Evolutionary conservation across 2,888 invertebrate genomes (phyloP).

Genomic region (Synergus japonicus): DNA sequence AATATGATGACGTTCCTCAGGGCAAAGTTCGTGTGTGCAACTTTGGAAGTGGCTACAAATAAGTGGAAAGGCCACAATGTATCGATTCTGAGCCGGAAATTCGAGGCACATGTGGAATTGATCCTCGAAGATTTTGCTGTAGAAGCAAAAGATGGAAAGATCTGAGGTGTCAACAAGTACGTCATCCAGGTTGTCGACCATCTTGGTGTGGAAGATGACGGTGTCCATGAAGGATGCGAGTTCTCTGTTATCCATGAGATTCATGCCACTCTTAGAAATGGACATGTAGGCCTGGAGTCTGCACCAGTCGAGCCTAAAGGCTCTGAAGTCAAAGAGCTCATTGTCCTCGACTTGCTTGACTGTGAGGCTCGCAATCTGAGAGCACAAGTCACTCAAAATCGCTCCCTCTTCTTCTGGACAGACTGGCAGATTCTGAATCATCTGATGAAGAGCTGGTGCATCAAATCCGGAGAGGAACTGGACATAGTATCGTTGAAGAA

Average conservation of each 20-base stretch:
- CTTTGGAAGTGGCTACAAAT: constrained; percentile 99
- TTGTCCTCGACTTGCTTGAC: constrained; percentile 98
- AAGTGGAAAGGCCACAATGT: constrained; percentile 97
- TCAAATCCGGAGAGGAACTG: constrained; percentile 98
- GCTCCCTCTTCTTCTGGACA: constrained; percentile 97
- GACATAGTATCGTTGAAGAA: constrained; percentile 98
- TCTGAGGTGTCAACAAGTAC: constrained; percentile 98
- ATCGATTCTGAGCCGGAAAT: constrained; percentile 98
- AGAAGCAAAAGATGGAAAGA: constrained; percentile 98
- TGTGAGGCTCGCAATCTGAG: constrained; percentile 89
- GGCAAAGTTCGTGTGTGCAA: constrained; percentile 98
- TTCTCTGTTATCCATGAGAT: constrained; percentile 90
- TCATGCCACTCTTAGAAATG: constrained; percentile 87
- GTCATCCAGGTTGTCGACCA: constrained; percentile 98
- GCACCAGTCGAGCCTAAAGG: constrained; percentile 98
- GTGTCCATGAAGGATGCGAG: constrained; percentile 96
- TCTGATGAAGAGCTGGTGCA: constrained; percentile 91
- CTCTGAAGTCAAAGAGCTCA: constrained; percentile 96
- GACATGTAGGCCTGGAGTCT: constrained; percentile 96
- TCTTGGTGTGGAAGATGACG: constrained; percentile 97
- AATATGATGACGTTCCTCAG: constrained; percentile 98
- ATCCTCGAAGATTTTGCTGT: constrained; percentile 97
- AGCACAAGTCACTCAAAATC: constrained; percentile 94
- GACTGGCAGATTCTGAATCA: constrained; percentile 89
- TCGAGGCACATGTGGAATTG: constrained; percentile 99